Evolutionary conservation across 2,113 vertebrate species (phyloP).

Genomic region (Microcebus lehilahytsara): DNA sequence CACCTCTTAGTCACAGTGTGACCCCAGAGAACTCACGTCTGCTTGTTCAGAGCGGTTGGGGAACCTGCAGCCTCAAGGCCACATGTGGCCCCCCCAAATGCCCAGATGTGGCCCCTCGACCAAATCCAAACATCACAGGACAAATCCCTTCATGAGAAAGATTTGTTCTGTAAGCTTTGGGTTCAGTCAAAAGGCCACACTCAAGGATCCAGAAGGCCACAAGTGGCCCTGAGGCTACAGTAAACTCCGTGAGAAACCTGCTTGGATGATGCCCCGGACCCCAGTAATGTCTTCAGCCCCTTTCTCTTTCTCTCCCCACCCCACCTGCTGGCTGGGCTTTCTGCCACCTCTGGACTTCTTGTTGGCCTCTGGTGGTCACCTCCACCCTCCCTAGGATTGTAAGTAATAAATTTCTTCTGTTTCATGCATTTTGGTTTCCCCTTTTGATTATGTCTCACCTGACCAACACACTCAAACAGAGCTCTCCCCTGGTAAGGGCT

Average conservation of each 20-base stretch:
- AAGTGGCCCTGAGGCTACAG: no score
- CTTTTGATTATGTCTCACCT: no score
- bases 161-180: no score
- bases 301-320: neutral
- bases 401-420: neutral
- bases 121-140: no score
- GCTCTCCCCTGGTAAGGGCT: neutral
- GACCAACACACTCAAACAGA: neutral
- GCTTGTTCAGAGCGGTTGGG: neutral
- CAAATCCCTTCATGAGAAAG: no score
- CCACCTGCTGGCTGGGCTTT: neutral
- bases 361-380: no score
- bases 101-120: no score
- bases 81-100: no score
- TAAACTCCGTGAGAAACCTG: fast-evolving
- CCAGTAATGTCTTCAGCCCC: neutral
- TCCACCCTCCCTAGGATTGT: neutral
- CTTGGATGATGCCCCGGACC: no score
- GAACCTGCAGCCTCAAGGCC: no score
- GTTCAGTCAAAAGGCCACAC: no score
- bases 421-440: neutral
- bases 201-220: no score
- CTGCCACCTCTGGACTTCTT: neutral
- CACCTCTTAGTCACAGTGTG: neutral
- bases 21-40: fast-evolving